Evolutionary conservation across 2,113 vertebrate species (phyloP), one percentile per base, ranked within the genome.

Genomic region (Dicerorhinus sumatrensis): DNA sequence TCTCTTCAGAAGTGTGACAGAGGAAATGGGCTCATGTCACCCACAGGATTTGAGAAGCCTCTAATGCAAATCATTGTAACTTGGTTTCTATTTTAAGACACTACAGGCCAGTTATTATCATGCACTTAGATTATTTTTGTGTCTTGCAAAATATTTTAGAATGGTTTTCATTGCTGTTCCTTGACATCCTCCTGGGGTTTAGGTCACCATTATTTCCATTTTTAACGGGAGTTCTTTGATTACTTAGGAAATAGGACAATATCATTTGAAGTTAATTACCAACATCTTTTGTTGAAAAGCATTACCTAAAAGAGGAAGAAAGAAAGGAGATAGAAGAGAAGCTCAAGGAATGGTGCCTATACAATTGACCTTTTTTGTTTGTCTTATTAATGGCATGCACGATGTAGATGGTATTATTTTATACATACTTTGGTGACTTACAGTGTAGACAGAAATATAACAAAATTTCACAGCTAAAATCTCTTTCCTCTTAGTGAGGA

Each of bases 1-100:
- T 95, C 70, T 98, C 96, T 97, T 93, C 94, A 98, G 97, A 98
- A 97, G 93, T 97, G 70, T 84, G 67, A 94, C 88, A 94, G 56
- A 70, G 51, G 17, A 97, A 91, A 94, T 62, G 69, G 89, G 67
- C 8, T 94, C 20, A 8, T 60, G 67, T 89, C 83, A 94, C 96
- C 94, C 97, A 96, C 12, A 98, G 89, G 96, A 98, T 90, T 97
- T 97, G 92, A 97, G 97, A 98, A 87, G 63, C 6, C 84, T 70
- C 89, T 86, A 77, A 89, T 86, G 33, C 92, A 96, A 93, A 96
- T 89, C 86, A 70, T 36, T 94, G 69, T 88, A 84, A 67, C 39
- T 86, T 95, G 62, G 33, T n/a, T 96, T 89, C 69, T 84, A 46
- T 95, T 93, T 96, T 89, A 95, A 94, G 73, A 79, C 31, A 79